Conservation (phyloP, 2,797 vertebrate species). For the Phrynocephalus forsythii region DNA sequence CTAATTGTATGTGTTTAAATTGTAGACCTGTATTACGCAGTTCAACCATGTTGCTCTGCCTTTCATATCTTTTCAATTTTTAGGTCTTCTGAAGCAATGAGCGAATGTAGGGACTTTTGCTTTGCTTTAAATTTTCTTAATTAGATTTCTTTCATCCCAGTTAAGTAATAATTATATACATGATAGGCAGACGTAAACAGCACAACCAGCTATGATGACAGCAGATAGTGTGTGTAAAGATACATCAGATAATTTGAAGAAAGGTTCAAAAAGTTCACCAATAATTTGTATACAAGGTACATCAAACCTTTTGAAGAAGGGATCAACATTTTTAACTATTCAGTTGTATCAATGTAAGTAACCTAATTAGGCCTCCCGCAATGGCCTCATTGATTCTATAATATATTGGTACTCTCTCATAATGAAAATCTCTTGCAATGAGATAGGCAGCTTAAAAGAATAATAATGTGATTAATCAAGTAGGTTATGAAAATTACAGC, state of each 20-base stretch:
- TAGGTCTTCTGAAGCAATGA: background rate
- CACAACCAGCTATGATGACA: background rate
- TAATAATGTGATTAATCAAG: conserved; percentile 44
- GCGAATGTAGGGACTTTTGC: background rate
- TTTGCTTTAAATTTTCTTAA: background rate
- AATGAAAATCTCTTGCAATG: conserved; percentile 45
- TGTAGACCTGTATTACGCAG: background rate
- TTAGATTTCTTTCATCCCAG: background rate
- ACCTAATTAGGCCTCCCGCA: conserved; percentile 36
- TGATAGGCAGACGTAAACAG: background rate
- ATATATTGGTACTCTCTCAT: conserved; percentile 22
- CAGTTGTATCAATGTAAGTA: conserved; percentile 51
- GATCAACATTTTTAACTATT: conserved; percentile 24
- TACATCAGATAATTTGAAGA: conserved; percentile 44
- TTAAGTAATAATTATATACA: background rate
- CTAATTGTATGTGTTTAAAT: background rate
- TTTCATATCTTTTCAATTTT: background rate
- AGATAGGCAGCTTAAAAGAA: conserved; percentile 33
- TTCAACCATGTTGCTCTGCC: background rate
- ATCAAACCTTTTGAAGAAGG: conserved; percentile 43
- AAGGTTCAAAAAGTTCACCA: conserved; percentile 12
- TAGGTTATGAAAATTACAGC: background rate
- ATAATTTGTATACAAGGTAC: background rate
- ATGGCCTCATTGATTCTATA: conserved; percentile 49
- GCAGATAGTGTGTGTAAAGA: conserved; percentile 21